A percentile compares a stretch with the other conserved stretches of the same genome.
These are phyloP conservation scores for Isotomurus palustris DNA, from an alignment of 2,888 invertebrate species.

Conservation along the genomic window DNA sequence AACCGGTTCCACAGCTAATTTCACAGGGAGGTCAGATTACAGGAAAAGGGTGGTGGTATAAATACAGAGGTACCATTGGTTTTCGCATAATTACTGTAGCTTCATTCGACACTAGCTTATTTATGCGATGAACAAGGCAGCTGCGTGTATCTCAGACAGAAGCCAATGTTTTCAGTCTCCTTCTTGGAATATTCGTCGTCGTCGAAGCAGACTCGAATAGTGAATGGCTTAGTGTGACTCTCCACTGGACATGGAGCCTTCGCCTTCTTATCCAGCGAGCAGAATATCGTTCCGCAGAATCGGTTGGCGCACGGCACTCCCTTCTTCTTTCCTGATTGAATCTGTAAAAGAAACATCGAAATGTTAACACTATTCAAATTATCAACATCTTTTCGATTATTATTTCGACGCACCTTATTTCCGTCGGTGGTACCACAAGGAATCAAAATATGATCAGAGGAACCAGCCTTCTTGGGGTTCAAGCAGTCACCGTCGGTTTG, in stretches of 20 bases:
- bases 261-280: constrained; percentile 45
- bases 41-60: neutral
- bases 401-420: constrained; percentile 37
- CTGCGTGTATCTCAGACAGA: constrained; percentile 45
- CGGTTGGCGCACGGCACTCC: constrained; percentile 45
- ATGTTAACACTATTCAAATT: neutral
- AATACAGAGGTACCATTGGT: constrained; percentile 11
- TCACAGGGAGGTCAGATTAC: too few relatives aligned
- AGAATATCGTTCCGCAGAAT: constrained; percentile 46
- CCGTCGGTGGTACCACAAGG: constrained; percentile 46
- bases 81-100: constrained; percentile 7
- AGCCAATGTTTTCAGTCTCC: constrained; percentile 45
- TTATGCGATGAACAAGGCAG: constrained; percentile 45
- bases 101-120: constrained; percentile 7
- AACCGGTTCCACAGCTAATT: too few relatives aligned
- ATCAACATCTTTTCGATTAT: neutral
- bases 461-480: constrained; percentile 45
- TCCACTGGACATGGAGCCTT: constrained; percentile 46
- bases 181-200: constrained; percentile 46
- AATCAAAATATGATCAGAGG: constrained; percentile 45
- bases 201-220: constrained; percentile 45
- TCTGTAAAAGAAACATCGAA: constrained; percentile 20
- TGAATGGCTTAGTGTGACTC: constrained; percentile 46
- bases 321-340: constrained; percentile 46
- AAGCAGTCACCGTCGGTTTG: constrained; percentile 46